Percentiles rank a stretch among this genome's conserved stretches.
phyloP scores from a whole-genome alignment of 1,140 invertebrate species.

The Episyrphus balteatus region DNA sequence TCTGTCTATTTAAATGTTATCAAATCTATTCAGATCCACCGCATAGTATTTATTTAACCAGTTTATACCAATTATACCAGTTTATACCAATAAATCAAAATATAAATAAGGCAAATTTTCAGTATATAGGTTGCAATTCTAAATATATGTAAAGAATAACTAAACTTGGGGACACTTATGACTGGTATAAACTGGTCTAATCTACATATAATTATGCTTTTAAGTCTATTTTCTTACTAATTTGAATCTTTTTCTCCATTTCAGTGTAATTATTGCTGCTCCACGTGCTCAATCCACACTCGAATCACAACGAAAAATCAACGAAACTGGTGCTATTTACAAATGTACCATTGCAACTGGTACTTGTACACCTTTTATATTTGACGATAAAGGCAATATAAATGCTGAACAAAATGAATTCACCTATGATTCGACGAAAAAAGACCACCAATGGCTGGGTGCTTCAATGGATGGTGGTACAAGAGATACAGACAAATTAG shows the following conservation, averaged over 20 bases:
- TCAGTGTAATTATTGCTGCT: constrained; percentile 30
- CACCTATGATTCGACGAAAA: constrained; percentile 21
- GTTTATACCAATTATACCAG: no score
- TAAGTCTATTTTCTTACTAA: no score
- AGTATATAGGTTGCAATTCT: no score
- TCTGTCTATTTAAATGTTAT: no score
- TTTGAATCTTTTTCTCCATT: neutral
- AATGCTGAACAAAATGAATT: constrained; percentile 13
- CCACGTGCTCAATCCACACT: constrained; percentile 32
- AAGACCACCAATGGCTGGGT: constrained; percentile 31
- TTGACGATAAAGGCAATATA: constrained; percentile 20
- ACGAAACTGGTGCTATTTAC: constrained; percentile 33
- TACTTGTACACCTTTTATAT: constrained; percentile 23
- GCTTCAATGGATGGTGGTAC: constrained; percentile 31
- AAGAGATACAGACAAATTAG: constrained; percentile 21
- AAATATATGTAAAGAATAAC: no score
- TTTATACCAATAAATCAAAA: no score
- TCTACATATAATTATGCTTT: no score
- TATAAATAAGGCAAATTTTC: no score
- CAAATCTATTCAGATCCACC: no score
- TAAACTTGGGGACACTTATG: no score
- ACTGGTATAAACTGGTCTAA: no score
- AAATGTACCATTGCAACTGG: constrained; percentile 16
- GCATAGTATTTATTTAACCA: no score
- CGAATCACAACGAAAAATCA: constrained; percentile 23